Conservation (phyloP, 2,888 invertebrate species). For the Spodoptera picta region DNA sequence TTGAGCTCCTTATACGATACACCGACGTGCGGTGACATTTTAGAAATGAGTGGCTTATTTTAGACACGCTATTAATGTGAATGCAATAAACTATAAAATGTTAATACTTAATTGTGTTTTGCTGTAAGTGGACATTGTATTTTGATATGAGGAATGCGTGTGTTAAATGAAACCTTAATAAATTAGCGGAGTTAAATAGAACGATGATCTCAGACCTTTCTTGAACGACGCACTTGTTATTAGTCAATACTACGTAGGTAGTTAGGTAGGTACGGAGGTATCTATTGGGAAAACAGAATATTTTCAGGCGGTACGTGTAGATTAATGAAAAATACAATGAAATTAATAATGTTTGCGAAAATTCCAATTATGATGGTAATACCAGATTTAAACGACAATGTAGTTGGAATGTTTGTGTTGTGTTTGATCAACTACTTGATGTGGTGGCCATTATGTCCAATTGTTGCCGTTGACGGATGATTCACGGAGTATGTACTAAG, state of each 20-base stretch:
- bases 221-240: too few relatives aligned
- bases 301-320: neutral
- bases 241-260: too few relatives aligned
- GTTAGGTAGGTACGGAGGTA: too few relatives aligned
- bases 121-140: too few relatives aligned
- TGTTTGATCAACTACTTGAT: constrained; percentile 46
- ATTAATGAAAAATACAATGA: constrained; percentile 5
- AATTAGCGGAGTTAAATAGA: neutral
- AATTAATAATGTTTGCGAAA: constrained; percentile 42
- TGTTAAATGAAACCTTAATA: too few relatives aligned
- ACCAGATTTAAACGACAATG: constrained; percentile 41
- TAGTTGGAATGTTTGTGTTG: constrained; percentile 18
- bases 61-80: neutral
- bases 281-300: neutral
- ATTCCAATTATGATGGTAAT: constrained; percentile 47
- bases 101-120: neutral
- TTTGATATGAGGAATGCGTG: too few relatives aligned
- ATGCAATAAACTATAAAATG: neutral
- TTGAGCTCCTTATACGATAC: constrained; percentile 9
- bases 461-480: constrained; percentile 44
- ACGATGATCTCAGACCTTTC: constrained; percentile 1
- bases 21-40: neutral
- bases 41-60: neutral
- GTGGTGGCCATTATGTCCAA: constrained; percentile 22
- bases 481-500: constrained; percentile 38